Conservation (phyloP, 2,797 vertebrate genomes). For the Girardinus metallicus region DNA sequence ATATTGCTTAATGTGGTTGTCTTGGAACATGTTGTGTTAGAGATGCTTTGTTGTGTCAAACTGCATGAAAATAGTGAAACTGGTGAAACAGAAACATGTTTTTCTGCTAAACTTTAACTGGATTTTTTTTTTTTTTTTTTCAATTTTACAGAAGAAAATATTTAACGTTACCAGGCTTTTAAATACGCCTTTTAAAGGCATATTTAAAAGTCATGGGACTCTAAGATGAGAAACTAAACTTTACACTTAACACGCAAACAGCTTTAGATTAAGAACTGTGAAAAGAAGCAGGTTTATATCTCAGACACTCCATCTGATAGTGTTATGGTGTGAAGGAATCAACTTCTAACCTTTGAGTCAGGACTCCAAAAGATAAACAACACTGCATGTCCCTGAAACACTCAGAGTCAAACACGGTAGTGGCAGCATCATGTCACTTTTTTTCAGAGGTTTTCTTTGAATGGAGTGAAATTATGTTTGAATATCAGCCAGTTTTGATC, state of each 20-base stretch:
- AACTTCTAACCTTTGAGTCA: not conserved
- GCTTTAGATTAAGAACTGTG: not conserved
- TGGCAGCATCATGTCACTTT: not conserved
- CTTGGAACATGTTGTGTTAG: not conserved
- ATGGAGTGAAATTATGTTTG: not conserved
- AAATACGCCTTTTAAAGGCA: too few species aligned
- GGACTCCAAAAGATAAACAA: not conserved
- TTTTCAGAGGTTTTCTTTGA: not conserved
- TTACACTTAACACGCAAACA: not conserved
- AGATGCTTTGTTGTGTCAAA: not conserved
- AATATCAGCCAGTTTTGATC: not conserved
- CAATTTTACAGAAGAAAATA: not conserved
- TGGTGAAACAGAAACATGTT: not conserved
- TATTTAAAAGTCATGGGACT: not conserved
- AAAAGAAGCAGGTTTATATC: not conserved
- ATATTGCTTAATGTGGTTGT: not conserved
- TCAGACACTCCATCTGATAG: not conserved
- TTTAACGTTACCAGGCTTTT: not conserved
- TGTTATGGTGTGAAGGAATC: not conserved
- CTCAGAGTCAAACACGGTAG: not conserved
- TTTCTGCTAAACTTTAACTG: not conserved
- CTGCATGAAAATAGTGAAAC: not conserved
- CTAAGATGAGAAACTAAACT: not conserved
- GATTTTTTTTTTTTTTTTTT: not conserved
- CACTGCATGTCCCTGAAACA: not conserved